Conservation (phyloP, 2,113 vertebrate species). For the Eleginops maclovinus region DNA sequence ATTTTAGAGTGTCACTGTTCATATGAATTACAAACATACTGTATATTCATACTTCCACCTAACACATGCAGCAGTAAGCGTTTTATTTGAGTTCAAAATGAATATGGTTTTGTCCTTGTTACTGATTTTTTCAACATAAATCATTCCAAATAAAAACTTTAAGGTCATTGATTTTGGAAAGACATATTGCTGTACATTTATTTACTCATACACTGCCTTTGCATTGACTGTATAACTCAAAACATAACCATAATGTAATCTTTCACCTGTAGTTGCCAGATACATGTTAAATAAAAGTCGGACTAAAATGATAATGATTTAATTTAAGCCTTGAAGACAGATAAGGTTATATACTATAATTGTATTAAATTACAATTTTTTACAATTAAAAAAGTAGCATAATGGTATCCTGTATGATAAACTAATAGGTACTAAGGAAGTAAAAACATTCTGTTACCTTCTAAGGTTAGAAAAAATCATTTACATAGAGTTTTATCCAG, state of each 20-base stretch:
- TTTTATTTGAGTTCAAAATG: background rate
- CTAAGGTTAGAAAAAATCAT: no score
- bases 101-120: background rate
- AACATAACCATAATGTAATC: background rate
- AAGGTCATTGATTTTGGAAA: background rate
- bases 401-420: no score
- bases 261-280: background rate
- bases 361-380: no score
- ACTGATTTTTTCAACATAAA: background rate
- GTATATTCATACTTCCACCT: background rate
- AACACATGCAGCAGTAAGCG: background rate
- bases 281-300: background rate
- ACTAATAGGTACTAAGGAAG: no score
- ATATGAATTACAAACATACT: background rate
- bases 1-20: background rate
- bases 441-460: no score
- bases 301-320: no score
- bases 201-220: no score
- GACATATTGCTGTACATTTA: background rate
- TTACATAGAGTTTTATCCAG: no score
- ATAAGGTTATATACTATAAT: no score
- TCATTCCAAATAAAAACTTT: background rate
- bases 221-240: no score
- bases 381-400: no score
- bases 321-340: no score